Conservation (phyloP, 53 echinoderm and acorn worm species). For the Luidia sarsii region DNA sequence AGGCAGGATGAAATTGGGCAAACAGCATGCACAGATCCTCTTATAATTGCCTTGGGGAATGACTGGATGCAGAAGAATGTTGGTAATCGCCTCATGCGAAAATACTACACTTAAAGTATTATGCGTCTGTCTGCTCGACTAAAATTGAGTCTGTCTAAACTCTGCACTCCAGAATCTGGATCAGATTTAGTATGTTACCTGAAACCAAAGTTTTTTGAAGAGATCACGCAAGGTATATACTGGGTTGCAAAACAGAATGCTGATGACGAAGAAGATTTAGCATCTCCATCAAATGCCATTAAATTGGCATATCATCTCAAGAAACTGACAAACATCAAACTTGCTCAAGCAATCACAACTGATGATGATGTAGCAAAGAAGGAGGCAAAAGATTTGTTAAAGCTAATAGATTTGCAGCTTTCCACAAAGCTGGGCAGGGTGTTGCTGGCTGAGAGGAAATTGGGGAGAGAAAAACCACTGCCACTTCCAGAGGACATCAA, state of each 20-base stretch:
- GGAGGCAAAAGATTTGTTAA: constrained; percentile 44
- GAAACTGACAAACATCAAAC: constrained; percentile 56
- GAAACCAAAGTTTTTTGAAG: constrained; percentile 23
- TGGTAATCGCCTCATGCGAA: constrained; percentile 59
- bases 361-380: constrained; percentile 23
- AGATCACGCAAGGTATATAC: constrained; percentile 29
- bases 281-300: constrained; percentile 54
- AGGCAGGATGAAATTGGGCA: constrained; percentile 30
- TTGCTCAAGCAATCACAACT: constrained; percentile 44
- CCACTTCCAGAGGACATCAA: constrained; percentile 60
- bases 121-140: constrained; percentile 60
- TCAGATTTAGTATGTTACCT: constrained; percentile 15
- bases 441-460: constrained; percentile 39
- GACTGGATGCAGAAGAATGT: constrained; percentile 53
- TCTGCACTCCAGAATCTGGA: constrained; percentile 37
- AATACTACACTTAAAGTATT: constrained; percentile 52
- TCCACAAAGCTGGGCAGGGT: constrained; percentile 65
- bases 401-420: constrained; percentile 59
- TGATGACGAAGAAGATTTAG: constrained; percentile 48
- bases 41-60: constrained; percentile 51
- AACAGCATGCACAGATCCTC: constrained; percentile 23
- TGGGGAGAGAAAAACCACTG: constrained; percentile 29
- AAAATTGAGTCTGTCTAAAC: constrained; percentile 28
- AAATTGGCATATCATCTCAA: constrained; percentile 60
- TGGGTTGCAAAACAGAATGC: constrained; percentile 51